A percentile compares a stretch with the other conserved stretches of the same genome.
These are phyloP conservation scores for Sebastiscus tertius DNA, from an alignment of 2,797 vertebrate genomes.

Conservation along the genomic window DNA sequence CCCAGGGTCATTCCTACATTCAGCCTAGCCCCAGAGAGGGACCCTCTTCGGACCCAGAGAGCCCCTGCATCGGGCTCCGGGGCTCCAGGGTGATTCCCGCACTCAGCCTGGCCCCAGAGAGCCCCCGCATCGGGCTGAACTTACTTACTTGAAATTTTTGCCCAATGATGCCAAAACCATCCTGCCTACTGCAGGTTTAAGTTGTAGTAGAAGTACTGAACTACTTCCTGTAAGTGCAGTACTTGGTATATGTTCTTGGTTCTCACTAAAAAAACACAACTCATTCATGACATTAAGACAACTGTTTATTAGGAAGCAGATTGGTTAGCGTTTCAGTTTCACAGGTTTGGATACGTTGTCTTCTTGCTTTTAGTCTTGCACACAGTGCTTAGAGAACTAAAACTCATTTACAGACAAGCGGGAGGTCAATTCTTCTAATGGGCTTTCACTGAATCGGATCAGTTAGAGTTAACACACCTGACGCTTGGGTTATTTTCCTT, in stretches of 20 bases:
- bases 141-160: too few relatives aligned
- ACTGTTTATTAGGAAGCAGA: slow-evolving; percentile 59
- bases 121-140: too few relatives aligned
- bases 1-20: too few relatives aligned
- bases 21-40: too few relatives aligned
- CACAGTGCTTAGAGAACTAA: not conserved
- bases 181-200: too few relatives aligned
- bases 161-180: too few relatives aligned
- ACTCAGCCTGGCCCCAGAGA: too few relatives aligned
- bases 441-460: not conserved
- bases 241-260: not conserved
- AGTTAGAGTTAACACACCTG: not conserved
- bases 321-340: slow-evolving; percentile 23
- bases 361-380: not conserved
- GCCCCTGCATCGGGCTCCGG: too few relatives aligned
- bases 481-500: not conserved
- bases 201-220: too few relatives aligned
- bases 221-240: not conserved
- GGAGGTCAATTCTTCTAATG: not conserved
- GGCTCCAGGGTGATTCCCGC: too few relatives aligned
- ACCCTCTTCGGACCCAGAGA: too few relatives aligned
- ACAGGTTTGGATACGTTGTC: slow-evolving; percentile 10
- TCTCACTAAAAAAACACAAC: not conserved
- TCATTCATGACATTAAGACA: slow-evolving; percentile 11
- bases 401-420: not conserved